Evolutionary conservation across 30 jellyfish, hydroid and myxozoan genomes (phyloP), one percentile per base, ranked within the genome.

Genomic region (Aurelia sp.): DNA sequence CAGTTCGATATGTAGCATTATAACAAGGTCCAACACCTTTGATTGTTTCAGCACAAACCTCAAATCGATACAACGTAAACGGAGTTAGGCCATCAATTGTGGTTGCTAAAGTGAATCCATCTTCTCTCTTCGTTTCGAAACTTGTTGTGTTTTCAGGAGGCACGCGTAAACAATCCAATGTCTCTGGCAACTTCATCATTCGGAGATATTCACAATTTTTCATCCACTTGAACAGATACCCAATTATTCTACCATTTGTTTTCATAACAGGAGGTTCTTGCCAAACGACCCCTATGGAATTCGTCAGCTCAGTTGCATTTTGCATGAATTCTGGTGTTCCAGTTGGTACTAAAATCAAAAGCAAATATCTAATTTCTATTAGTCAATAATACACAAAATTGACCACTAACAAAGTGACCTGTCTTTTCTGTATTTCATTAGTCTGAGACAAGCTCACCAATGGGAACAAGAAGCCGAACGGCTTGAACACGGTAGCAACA

Each of bases 1-100:
- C 84, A 17, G 91, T 81, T 21, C 72, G 66, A 44, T 65, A 67
- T 23, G 22, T 81, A 62, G 22, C 17, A 21, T 33, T 52, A 17
- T 52, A 22, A 73, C 91, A 81, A 7, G 84, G 76, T 31, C 91
- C 91, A 33, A 13, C 57, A 4, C 91, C 91, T 50, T 57, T 71
- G 16, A n/a, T 47, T 5, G 91, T 81, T n/a, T 76, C 74, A 13
- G 80, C 91, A 67, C 91, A 81, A 3, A 81, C 72, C 15, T 50
- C 83, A 27, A 58, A 81, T 18, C 44, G 68, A 67, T 81, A 81
- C 52, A 17, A 11, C 13, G 76, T 67, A 55, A 64, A 81, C 4
- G 83, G 62, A n/a, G 68, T 41, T 30, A 81, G 91, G 19, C 47
- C 67, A 6, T 22, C 48, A 10, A 68, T 21, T n/a, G 76, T 81